phyloP scores from a whole-genome alignment of 53 echinoderm and acorn worm genomes.

The Patiria pectinifera region DNA sequence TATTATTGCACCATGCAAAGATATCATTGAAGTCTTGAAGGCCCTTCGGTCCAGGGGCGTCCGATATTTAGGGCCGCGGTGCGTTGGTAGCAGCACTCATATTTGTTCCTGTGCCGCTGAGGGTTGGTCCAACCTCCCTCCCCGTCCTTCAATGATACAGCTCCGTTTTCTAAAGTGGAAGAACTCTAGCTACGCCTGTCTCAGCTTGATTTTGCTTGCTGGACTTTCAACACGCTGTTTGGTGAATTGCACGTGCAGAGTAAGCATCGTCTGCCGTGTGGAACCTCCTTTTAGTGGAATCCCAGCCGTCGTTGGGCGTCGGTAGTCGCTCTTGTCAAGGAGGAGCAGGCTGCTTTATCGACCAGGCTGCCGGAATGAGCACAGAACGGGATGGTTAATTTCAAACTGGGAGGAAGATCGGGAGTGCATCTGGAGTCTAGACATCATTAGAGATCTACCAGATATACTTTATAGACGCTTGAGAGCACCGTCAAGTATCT shows the following conservation, averaged over 20 bases:
- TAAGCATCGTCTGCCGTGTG: not conserved
- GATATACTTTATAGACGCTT: not conserved
- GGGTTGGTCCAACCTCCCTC: not conserved
- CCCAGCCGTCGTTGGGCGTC: not conserved
- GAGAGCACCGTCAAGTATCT: not conserved
- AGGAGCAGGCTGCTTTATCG: not conserved
- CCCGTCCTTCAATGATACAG: not conserved
- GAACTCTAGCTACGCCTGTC: too few relatives aligned
- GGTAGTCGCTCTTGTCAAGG: not conserved
- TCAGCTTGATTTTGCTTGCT: not conserved
- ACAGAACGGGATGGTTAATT: not conserved
- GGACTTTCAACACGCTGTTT: not conserved
- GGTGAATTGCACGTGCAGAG: not conserved
- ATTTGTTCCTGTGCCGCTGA: not conserved
- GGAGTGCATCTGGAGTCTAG: conserved; percentile 10
- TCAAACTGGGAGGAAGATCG: not conserved
- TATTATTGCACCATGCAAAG: not conserved
- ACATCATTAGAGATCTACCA: not conserved
- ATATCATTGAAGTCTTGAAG: not conserved
- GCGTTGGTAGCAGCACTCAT: not conserved
- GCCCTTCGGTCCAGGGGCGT: not conserved
- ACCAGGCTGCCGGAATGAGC: not conserved
- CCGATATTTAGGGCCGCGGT: not conserved
- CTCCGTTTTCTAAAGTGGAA: too few relatives aligned
- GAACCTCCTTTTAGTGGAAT: not conserved